Conservation (phyloP, 2,113 vertebrate genomes). For the Pithys albifrons region DNA sequence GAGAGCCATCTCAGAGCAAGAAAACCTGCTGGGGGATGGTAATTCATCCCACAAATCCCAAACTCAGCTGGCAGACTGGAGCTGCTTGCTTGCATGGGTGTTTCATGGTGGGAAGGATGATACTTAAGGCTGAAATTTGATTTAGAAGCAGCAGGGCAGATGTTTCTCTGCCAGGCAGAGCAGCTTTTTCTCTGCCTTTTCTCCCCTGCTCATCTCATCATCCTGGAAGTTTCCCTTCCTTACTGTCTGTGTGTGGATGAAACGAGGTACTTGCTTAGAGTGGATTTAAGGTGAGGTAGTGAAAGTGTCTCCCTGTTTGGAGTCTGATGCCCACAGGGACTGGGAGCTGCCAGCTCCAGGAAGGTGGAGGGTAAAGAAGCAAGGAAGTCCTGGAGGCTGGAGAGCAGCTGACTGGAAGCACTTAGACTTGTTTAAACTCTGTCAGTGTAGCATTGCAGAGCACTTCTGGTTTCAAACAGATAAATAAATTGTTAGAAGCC, state of each 20-base stretch:
- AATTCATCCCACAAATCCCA: background rate
- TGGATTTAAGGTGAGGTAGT: background rate
- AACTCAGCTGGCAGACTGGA: accelerated
- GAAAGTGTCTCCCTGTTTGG: accelerated
- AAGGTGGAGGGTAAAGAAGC: background rate
- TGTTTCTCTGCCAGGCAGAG: background rate
- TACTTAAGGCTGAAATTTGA: background rate
- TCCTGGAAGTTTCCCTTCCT: background rate
- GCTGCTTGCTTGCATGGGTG: background rate
- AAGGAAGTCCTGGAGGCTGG: background rate
- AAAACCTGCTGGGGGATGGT: background rate
- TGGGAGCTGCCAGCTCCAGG: background rate
- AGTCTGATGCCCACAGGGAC: background rate
- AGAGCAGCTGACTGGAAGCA: background rate
- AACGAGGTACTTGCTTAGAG: background rate
- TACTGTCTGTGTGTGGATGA: background rate
- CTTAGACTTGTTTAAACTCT: background rate
- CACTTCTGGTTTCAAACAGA: background rate
- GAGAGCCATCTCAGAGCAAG: accelerated
- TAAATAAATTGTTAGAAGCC: background rate
- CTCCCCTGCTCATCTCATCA: background rate
- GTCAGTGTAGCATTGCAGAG: background rate
- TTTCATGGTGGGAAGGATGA: background rate
- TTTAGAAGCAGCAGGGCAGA: background rate
- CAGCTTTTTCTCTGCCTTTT: background rate